Conservation (phyloP, 2,888 invertebrate genomes). For the Vanessa cardui region DNA sequence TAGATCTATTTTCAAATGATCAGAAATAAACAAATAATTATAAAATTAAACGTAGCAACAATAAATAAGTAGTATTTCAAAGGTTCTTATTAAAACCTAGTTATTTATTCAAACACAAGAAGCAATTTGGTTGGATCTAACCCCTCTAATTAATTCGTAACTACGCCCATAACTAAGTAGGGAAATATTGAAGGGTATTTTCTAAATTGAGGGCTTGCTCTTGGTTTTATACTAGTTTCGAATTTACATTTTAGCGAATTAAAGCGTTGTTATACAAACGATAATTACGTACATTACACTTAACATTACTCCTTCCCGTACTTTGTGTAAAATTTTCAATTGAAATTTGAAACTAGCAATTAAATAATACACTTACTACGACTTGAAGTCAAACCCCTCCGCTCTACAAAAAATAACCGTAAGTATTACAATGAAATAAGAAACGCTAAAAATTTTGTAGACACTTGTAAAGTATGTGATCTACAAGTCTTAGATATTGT, state of each 20-base stretch:
- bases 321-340: background rate
- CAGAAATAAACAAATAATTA: background rate
- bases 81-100: slow-evolving; percentile 10
- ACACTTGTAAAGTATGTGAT: too few species aligned
- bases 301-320: background rate
- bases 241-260: slow-evolving; percentile 11
- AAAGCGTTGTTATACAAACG: background rate
- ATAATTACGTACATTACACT: background rate
- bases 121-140: slow-evolving; percentile 13
- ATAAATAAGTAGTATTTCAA: slow-evolving; percentile 2
- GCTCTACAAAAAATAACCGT: too few species aligned
- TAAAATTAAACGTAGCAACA: background rate
- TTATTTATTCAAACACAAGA: slow-evolving; percentile 19
- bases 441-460: too few species aligned
- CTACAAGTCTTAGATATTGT: too few species aligned
- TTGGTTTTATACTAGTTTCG: slow-evolving; percentile 13
- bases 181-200: slow-evolving; percentile 16
- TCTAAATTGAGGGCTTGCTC: slow-evolving; percentile 4
- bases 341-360: too few species aligned
- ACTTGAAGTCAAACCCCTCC: too few species aligned
- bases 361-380: too few species aligned
- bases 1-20: too few species aligned
- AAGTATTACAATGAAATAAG: too few species aligned
- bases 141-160: slow-evolving; percentile 16
- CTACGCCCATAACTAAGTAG: slow-evolving; percentile 19